Evolutionary conservation across 1,140 invertebrate genomes (phyloP), one percentile per base, ranked within the genome.

Genomic region (Heliconius himera): DNA sequence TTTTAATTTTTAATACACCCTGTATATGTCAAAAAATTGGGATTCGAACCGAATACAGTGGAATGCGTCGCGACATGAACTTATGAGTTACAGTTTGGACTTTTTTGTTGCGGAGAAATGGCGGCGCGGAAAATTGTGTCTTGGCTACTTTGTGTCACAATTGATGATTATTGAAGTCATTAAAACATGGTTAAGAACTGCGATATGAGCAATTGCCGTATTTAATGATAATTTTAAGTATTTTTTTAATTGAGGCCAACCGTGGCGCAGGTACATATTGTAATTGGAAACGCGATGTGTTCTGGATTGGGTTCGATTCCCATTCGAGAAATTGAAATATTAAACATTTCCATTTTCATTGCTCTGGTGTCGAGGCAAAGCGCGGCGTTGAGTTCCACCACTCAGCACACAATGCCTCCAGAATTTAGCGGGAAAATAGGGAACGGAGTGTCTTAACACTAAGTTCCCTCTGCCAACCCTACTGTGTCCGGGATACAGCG

Each of bases 61-160:
- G 91, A 94, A 94, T 92, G 84, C 86, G 87, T 86, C 88, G 87
- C 87, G 91, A 94, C 89, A 92, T 92, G 84, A 90, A 92, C 91
- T 92, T 93, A 92, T 94, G 90, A 93, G 88, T 91, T 89, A 92
- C 83, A 85, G 81, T 78, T 75, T 54, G 70, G 71, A 77, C 74
- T 91, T 93, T 94, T 92, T 91, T 89, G 79, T 38, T 73, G 80
- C 79, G 81, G 80, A 81, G 85, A 85, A 86, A 84, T 83, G 86
- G 84, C 84, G 80, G 78, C 77, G 73, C 77, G 79, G 82, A 82
- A 83, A 84, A 83, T 85, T 83, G 74, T 81, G 60, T 79, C 73
- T n/a, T 71, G 46, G 49, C 29, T 70, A 66, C 9, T 70, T 70
- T 41, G 54, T 29, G 51, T 75, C 46, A 76, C 79, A 56, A 79